Conservation (phyloP, 2,113 vertebrate species). For the Rhagologus leucostigma region DNA sequence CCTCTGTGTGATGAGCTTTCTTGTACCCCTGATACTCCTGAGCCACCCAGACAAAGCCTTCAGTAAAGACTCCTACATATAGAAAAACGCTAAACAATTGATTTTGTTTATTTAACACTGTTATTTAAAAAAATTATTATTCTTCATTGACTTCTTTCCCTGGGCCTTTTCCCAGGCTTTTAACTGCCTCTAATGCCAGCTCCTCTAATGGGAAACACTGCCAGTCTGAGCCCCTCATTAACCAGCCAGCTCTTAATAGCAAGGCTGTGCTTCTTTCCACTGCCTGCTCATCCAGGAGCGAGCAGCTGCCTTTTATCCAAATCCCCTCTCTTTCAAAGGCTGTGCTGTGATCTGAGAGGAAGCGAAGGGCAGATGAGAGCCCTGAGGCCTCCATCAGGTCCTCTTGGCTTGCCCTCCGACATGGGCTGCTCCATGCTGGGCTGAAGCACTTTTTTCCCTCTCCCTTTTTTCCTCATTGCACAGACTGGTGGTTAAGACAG, state of each 20-base stretch:
- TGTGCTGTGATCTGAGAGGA: not conserved
- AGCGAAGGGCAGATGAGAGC: not conserved
- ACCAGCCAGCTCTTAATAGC: not conserved
- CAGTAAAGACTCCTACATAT: not conserved
- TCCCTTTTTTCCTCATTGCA: not conserved
- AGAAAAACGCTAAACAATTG: not conserved
- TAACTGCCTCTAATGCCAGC: not conserved
- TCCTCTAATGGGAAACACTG: not conserved
- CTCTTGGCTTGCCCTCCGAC: not conserved
- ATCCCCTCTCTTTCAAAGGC: not conserved
- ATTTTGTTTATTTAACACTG: not conserved
- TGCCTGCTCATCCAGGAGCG: not conserved
- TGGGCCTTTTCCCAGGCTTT: not conserved
- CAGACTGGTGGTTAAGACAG: not conserved
- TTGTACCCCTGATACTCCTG: not conserved
- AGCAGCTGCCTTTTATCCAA: not conserved
- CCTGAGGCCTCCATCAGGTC: not conserved
- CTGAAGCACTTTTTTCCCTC: not conserved
- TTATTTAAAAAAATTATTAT: not conserved
- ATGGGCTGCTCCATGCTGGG: accelerated
- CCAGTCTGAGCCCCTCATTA: not conserved
- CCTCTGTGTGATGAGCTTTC: accelerated
- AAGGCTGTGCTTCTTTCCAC: not conserved
- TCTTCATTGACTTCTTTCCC: not conserved
- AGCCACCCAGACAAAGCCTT: not conserved